phyloP scores from a whole-genome alignment of 2,888 invertebrate genomes.

The Drosophila imparisetae region DNA sequence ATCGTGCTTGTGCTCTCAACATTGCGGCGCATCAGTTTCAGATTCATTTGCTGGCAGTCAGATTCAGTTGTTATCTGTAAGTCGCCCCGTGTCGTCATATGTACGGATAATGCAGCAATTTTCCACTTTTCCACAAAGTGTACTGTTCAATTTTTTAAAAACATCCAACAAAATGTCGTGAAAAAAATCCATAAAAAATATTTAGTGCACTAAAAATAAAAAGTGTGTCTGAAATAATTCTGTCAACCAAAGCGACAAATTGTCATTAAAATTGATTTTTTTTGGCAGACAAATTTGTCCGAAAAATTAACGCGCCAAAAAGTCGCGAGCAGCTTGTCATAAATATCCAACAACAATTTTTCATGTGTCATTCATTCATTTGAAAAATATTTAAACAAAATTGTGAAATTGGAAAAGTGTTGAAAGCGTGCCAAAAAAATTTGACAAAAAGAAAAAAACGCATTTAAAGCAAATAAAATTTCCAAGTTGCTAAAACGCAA shows the following conservation, averaged over 20 bases:
- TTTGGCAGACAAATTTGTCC: background rate
- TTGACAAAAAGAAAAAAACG: background rate
- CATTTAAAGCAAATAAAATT: background rate
- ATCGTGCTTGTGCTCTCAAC: slow-evolving; percentile 61
- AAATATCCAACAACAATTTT: background rate
- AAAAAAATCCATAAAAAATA: background rate
- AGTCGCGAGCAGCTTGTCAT: background rate
- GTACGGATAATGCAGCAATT: slow-evolving; percentile 38
- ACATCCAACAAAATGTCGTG: slow-evolving; percentile 23
- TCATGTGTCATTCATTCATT: background rate
- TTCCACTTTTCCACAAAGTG: slow-evolving; percentile 27
- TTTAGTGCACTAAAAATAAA: background rate
- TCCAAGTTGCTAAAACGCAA: slow-evolving; percentile 24
- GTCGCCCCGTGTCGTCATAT: slow-evolving; percentile 61
- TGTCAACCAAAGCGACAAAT: background rate
- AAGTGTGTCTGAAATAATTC: background rate
- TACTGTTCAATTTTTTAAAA: slow-evolving; percentile 29
- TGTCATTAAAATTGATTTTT: background rate
- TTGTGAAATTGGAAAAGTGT: slow-evolving; percentile 9
- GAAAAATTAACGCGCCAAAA: slow-evolving; percentile 8
- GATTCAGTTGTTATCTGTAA: slow-evolving; percentile 79
- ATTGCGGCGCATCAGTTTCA: slow-evolving; percentile 71
- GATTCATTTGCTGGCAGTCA: slow-evolving; percentile 48
- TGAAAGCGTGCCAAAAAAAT: background rate
- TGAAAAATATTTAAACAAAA: background rate